phyloP scores from a whole-genome alignment of 2,797 vertebrate species.

The Eulemur mongoz region DNA sequence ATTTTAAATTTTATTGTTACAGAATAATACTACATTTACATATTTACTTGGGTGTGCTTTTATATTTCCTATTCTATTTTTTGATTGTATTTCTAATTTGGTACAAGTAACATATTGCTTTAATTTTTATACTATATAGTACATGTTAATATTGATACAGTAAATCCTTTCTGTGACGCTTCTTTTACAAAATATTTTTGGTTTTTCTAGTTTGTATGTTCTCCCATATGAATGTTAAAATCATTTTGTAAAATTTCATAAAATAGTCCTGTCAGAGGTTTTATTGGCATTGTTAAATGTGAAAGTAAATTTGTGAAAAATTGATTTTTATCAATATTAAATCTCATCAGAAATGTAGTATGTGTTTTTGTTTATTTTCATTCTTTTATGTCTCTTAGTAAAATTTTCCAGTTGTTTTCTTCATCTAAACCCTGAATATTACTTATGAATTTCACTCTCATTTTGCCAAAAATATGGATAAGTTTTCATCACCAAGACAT shows the following conservation, averaged over 20 bases:
- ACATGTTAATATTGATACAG: constrained; percentile 50
- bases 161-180: constrained; percentile 41
- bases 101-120: constrained; percentile 50
- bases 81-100: constrained; percentile 29
- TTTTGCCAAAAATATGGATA: neutral
- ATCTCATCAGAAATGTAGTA: neutral
- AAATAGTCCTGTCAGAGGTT: constrained; percentile 10
- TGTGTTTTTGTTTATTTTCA: neutral
- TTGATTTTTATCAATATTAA: neutral
- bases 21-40: constrained; percentile 3
- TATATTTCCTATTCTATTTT: constrained; percentile 10
- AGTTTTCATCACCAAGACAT: neutral
- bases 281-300: neutral
- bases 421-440: neutral
- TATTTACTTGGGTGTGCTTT: neutral
- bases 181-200: constrained; percentile 59
- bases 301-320: constrained; percentile 26
- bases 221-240: constrained; percentile 39
- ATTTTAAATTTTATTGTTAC: constrained; percentile 42
- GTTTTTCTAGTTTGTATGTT: neutral
- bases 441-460: neutral
- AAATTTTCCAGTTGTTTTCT: neutral
- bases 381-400: neutral
- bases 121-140: constrained; percentile 53
- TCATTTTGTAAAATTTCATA: constrained; percentile 46